A percentile compares a stretch with the other conserved stretches of the same genome.
Evolutionary conservation across 2,888 invertebrate genomes (phyloP).

Genomic region (Protonemura montana): DNA sequence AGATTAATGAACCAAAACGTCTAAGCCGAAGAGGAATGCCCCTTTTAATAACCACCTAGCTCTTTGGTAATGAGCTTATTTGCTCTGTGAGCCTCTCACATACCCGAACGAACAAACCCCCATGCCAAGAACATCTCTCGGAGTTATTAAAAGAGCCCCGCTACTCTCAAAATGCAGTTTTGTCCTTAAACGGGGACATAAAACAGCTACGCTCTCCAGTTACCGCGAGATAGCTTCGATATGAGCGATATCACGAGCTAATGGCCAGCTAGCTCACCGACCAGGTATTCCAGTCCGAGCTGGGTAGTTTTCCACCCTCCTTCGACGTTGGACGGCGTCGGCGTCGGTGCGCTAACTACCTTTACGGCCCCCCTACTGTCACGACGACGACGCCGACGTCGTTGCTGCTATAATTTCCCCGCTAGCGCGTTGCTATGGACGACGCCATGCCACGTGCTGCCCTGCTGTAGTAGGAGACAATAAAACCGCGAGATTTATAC

Average conservation of each 20-base stretch:
- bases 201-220: not conserved
- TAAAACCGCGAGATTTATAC: constrained; percentile 41
- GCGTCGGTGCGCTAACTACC: constrained; percentile 23
- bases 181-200: not conserved
- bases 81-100: no score
- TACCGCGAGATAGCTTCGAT: not conserved
- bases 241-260: not conserved
- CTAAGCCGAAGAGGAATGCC: not conserved
- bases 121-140: not conserved
- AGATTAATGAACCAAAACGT: not conserved
- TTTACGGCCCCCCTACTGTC: constrained; percentile 19
- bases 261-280: not conserved
- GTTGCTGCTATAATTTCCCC: constrained; percentile 38
- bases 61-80: not conserved
- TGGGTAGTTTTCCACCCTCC: constrained; percentile 22
- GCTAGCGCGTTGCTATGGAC: constrained; percentile 16
- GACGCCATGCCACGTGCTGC: constrained; percentile 22
- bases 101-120: not conserved
- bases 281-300: not conserved
- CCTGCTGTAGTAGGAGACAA: constrained; percentile 15
- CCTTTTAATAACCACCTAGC: not conserved
- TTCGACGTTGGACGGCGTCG: not conserved
- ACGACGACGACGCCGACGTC: constrained; percentile 7
- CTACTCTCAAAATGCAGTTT: not conserved
- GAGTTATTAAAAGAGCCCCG: not conserved